phyloP scores from a whole-genome alignment of 2,888 invertebrate genomes.

The Bhutanitis thaidina region DNA sequence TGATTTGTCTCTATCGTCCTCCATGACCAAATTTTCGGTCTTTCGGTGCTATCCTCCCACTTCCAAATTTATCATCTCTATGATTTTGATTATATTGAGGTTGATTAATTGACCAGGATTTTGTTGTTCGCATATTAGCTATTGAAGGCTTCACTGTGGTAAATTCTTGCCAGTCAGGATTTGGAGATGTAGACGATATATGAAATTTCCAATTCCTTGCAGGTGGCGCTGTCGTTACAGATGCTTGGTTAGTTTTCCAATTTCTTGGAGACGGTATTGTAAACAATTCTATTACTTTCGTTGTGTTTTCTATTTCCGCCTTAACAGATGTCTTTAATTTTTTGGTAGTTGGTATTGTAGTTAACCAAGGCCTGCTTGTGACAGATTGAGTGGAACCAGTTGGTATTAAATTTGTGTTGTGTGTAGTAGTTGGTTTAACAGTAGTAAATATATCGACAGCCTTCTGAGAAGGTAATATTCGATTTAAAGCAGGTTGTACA shows the following conservation, averaged over 20 bases:
- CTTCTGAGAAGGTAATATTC: not conserved
- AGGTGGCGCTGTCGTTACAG: not conserved
- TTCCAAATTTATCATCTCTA: not conserved
- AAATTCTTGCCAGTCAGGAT: not conserved
- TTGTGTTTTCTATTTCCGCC: not conserved
- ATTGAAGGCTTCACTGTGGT: not conserved
- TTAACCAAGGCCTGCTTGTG: not conserved
- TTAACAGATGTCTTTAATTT: not conserved
- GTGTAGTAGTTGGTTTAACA: not conserved
- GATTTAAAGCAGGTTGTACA: not conserved
- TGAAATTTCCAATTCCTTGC: not conserved
- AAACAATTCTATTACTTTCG: not conserved
- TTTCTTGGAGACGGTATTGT: too few species aligned
- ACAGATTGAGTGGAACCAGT: not conserved
- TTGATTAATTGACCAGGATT: not conserved
- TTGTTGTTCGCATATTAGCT: slow-evolving; percentile 3
- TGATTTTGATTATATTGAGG: not conserved
- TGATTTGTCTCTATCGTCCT: slow-evolving; percentile 52
- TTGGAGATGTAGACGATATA: too few species aligned
- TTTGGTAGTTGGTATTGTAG: not conserved
- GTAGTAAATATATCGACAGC: not conserved
- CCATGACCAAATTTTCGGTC: slow-evolving; percentile 31
- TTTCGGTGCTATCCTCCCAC: not conserved
- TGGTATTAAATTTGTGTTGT: too few species aligned
- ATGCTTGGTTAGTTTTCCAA: not conserved